Conservation (phyloP, 2,113 vertebrate species). For the Indri indri region DNA sequence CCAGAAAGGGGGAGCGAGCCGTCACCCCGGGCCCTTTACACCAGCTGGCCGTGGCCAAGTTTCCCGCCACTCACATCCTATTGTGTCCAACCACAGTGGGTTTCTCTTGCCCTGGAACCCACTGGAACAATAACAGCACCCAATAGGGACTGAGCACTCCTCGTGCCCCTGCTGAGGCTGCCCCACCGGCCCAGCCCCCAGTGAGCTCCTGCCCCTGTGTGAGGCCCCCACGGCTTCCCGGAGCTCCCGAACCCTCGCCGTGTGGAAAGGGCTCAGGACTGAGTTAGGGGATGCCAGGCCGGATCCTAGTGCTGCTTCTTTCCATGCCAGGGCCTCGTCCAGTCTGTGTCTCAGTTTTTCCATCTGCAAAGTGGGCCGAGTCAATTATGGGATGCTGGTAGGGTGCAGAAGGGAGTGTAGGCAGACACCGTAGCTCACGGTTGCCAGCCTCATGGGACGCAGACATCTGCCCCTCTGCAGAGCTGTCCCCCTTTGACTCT, state of each 20-base stretch:
- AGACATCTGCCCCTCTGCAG: rapidly evolving
- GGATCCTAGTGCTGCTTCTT: background rate
- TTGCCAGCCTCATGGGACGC: rapidly evolving
- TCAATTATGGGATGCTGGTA: rapidly evolving
- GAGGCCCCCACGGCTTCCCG: rapidly evolving
- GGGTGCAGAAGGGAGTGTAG: rapidly evolving
- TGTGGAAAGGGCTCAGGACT: background rate
- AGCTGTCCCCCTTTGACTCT: too few species aligned
- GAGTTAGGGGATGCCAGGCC: background rate
- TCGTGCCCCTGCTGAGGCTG: rapidly evolving
- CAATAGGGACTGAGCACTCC: rapidly evolving
- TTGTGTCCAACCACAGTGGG: background rate
- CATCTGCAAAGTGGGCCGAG: background rate
- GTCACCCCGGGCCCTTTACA: background rate
- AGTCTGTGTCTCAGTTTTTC: background rate
- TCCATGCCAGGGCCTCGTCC: background rate
- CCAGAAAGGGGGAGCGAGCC: rapidly evolving
- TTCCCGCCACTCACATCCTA: background rate
- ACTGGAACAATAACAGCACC: background rate
- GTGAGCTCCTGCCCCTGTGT: too few species aligned
- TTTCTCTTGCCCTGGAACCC: background rate
- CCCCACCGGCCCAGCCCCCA: rapidly evolving
- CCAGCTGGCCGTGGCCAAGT: background rate
- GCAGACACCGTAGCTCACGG: rapidly evolving
- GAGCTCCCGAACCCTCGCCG: rapidly evolving